phyloP scores from a whole-genome alignment of 2,797 vertebrate species.

The Channa striata region DNA sequence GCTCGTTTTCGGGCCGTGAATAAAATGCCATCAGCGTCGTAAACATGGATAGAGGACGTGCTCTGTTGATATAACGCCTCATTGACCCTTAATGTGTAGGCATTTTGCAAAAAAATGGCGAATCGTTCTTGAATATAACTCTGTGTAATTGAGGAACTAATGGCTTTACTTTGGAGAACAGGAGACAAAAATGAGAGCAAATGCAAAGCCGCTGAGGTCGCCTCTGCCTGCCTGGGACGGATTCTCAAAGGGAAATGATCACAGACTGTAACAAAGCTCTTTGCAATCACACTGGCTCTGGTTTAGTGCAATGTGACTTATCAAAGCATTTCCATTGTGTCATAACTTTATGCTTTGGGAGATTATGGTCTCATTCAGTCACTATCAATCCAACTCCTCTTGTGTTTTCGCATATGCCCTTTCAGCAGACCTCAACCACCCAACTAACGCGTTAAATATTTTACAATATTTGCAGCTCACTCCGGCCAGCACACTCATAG shows the following conservation, averaged over 20 bases:
- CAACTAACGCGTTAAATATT: slow-evolving; percentile 58
- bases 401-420: slow-evolving; percentile 35
- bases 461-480: slow-evolving; percentile 47
- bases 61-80: slow-evolving; percentile 66
- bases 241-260: slow-evolving; percentile 72
- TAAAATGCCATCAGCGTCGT: slow-evolving; percentile 56
- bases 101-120: slow-evolving; percentile 44
- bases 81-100: slow-evolving; percentile 61
- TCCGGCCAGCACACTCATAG: slow-evolving; percentile 27
- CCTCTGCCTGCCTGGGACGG: slow-evolving; percentile 54
- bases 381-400: slow-evolving; percentile 56
- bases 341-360: slow-evolving; percentile 70
- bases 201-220: slow-evolving; percentile 67
- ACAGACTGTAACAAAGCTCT: slow-evolving; percentile 64
- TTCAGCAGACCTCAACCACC: slow-evolving; percentile 26
- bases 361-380: slow-evolving; percentile 72
- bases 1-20: slow-evolving; percentile 54
- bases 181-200: slow-evolving; percentile 68
- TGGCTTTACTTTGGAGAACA: slow-evolving; percentile 70
- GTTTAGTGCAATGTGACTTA: slow-evolving; percentile 69
- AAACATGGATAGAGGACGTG: slow-evolving; percentile 52
- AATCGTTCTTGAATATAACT: slow-evolving; percentile 64
- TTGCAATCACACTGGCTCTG: slow-evolving; percentile 55
- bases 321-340: slow-evolving; percentile 75
- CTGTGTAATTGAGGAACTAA: slow-evolving; percentile 74